These are phyloP conservation scores for Polypterus bichir DNA, from an alignment of 2,113 vertebrate species.

Conservation along the genomic window DNA sequence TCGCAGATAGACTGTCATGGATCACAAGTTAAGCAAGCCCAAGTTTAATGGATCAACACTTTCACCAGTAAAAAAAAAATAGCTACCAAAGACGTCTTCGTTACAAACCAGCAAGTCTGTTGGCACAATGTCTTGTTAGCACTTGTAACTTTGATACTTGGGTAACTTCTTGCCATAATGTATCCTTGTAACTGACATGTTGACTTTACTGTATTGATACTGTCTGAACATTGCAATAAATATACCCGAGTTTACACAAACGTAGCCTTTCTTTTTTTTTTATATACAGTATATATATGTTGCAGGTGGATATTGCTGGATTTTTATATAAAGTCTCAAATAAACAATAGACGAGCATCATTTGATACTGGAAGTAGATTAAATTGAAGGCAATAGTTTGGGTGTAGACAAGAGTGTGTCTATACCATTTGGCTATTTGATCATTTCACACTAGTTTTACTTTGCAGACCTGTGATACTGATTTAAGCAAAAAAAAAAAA, in stretches of 20 bases:
- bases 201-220: constrained; percentile 50
- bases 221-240: constrained; percentile 66
- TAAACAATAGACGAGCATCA: too few species aligned
- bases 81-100: constrained; percentile 51
- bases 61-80: constrained; percentile 33
- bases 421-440: too few species aligned
- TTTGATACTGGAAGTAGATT: too few species aligned
- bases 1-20: too few species aligned
- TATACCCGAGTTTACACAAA: constrained; percentile 51
- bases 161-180: constrained; percentile 48
- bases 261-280: constrained; percentile 1
- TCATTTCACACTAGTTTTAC: too few species aligned
- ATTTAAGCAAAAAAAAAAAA: too few species aligned
- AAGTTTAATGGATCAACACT: constrained; percentile 20
- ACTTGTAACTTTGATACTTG: constrained; percentile 28
- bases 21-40: too few species aligned
- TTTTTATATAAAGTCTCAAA: too few species aligned
- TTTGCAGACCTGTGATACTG: too few species aligned
- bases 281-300: constrained; percentile 1
- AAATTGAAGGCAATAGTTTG: too few species aligned
- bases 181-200: constrained; percentile 39
- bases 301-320: constrained; percentile 6
- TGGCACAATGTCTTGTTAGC: constrained; percentile 42
- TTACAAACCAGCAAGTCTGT: constrained; percentile 31
- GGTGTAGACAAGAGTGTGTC: too few species aligned